A percentile compares a stretch with the other conserved stretches of the same genome.
These are phyloP conservation scores for Aphelocoma californica DNA, from an alignment of 2,797 vertebrate species.

Conservation along the genomic window DNA sequence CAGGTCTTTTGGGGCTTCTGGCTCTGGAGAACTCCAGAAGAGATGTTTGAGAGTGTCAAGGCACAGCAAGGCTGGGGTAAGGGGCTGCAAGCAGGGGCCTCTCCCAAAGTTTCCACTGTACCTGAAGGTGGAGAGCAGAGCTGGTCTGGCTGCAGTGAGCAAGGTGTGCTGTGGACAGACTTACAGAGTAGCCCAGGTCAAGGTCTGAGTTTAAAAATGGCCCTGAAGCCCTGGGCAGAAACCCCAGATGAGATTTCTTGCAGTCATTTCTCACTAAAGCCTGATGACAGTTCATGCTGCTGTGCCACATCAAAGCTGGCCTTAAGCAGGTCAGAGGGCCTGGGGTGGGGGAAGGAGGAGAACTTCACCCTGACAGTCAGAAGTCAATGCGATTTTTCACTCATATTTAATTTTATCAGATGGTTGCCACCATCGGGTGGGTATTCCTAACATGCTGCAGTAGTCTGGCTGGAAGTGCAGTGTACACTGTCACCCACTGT, in stretches of 20 bases:
- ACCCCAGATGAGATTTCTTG: neutral
- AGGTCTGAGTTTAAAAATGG: neutral
- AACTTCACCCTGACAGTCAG: neutral
- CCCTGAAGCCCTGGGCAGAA: neutral
- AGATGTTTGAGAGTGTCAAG: no score
- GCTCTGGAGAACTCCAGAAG: neutral
- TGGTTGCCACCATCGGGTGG: rapidly evolving
- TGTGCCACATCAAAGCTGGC: neutral
- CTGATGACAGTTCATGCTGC: rapidly evolving
- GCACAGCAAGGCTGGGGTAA: rapidly evolving
- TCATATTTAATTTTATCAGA: neutral
- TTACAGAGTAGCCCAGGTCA: neutral
- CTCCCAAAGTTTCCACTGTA: rapidly evolving
- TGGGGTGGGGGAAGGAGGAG: neutral
- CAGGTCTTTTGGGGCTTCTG: rapidly evolving
- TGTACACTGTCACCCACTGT: rapidly evolving
- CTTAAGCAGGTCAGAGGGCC: neutral
- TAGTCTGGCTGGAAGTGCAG: neutral
- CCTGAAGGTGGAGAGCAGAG: neutral
- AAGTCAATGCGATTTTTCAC: neutral
- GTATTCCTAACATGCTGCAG: neutral
- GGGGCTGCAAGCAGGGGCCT: neutral
- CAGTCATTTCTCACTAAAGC: neutral
- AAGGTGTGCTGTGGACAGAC: neutral
- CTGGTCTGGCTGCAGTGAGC: neutral